A percentile compares a stretch with the other conserved stretches of the same genome.
Conservation (phyloP, 2,888 invertebrate species). For the Dromius quadrimaculatus region DNA sequence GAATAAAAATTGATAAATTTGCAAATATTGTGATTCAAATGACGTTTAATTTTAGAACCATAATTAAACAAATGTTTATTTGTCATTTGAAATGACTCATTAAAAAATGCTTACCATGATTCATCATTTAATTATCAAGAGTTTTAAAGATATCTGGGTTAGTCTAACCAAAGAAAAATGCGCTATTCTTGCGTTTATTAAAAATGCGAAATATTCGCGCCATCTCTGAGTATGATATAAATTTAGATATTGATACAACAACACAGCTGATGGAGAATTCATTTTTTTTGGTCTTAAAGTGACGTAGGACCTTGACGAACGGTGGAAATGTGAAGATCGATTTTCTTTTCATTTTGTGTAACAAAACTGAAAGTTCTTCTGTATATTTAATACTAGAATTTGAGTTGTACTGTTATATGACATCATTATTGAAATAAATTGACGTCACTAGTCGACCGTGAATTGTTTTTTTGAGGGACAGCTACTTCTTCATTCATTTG, state of each 20-base stretch:
- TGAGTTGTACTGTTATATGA: slow-evolving; percentile 19
- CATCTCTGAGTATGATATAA: not conserved
- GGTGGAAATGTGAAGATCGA: not conserved
- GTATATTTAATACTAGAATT: not conserved
- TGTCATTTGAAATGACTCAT: not conserved
- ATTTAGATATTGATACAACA: not conserved
- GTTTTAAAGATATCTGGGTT: slow-evolving; percentile 8
- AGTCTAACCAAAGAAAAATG: not conserved
- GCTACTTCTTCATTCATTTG: not conserved
- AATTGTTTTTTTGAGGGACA: not conserved
- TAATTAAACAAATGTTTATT: slow-evolving; percentile 1
- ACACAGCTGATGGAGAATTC: slow-evolving; percentile 2
- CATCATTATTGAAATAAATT: not conserved
- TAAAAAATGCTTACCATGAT: not conserved
- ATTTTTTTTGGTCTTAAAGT: slow-evolving; percentile 16
- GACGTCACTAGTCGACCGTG: slow-evolving; percentile 15
- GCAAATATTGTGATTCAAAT: not conserved
- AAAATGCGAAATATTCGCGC: not conserved
- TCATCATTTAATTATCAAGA: slow-evolving; percentile 9
- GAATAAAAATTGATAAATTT: not conserved
- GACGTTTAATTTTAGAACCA: not conserved
- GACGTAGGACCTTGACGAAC: slow-evolving; percentile 19
- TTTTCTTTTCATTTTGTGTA: not conserved
- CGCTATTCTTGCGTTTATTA: not conserved
- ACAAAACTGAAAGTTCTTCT: not conserved